Base-by-base conservation (phyloP, 2,888 invertebrate genomes). In the Dione juno region DNA sequence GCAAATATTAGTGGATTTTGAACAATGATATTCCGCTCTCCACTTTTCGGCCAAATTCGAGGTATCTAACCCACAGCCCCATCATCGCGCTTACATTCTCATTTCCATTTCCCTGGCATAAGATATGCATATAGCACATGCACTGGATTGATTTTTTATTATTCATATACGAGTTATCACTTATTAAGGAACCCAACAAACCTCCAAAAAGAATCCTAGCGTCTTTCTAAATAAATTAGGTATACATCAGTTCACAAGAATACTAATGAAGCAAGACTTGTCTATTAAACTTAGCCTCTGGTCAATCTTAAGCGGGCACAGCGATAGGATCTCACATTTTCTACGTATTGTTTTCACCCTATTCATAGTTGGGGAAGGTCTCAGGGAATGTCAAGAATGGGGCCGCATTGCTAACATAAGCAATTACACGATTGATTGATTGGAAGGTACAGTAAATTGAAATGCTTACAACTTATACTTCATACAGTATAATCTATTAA, bases 291-390 rank as follows among this genome's bases (percentile, higher is more conserved):
- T 43, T n/a, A 59, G n/a, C 21, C 59, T 43, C 21, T 43, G 43
- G 43, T 43, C 41, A 43, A 43, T 59, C 21, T 59, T 10, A 43
- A 59, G 28, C n/a, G 35, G 14, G 14, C n/a, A 59, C n/a, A 28
- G 74, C 84, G 83, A 88, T 88, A 87, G 78, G 83, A 88, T 89
- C 88, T 84, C 88, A 88, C 88, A 86, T 86, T 84, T 84, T 81
- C 82, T 84, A 84, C 87, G 89, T 88, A 92, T 92, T 92, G 92
- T 91, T 84, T 80, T 84, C 84, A 86, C 86, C 83, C 87, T 84
- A 86, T 90, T 85, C 76, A 80, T 86, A 88, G 86, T 86, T 86
- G 79, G 84, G 86, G 90, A 89, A 90, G 90, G 89, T 91, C 89
- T 86, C 41, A 43, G 59, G 59, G n/a, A 43, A 1, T 5, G n/a